Evolutionary conservation across 2,797 vertebrate genomes (phyloP).

Genomic region (Eptatretus atami): DNA sequence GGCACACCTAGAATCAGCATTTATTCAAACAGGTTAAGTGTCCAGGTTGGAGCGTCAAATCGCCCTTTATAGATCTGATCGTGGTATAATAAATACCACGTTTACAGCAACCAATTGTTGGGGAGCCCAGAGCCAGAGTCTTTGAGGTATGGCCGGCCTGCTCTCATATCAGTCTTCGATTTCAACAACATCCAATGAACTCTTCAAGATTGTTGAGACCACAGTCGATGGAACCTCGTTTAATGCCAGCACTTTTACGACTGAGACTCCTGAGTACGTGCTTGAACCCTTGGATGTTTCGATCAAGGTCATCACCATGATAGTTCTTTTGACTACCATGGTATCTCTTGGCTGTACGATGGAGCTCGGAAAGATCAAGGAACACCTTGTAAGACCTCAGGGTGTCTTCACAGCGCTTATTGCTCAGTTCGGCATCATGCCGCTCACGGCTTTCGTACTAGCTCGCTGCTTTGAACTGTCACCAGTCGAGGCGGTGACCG

Average conservation of each 20-base stretch:
- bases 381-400: constrained; percentile 25
- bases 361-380: constrained; percentile 34
- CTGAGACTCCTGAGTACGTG: background rate
- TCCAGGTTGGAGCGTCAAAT: too few relatives aligned
- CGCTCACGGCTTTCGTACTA: constrained; percentile 25
- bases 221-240: too few relatives aligned
- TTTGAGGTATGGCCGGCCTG: too few relatives aligned
- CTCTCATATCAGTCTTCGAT: too few relatives aligned
- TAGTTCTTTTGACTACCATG: constrained; percentile 23
- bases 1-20: too few relatives aligned
- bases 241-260: background rate
- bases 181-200: too few relatives aligned
- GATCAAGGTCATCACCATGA: constrained; percentile 13
- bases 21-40: too few relatives aligned
- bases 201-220: too few relatives aligned
- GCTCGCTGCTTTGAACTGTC: constrained; percentile 22
- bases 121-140: too few relatives aligned
- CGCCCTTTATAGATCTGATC: too few relatives aligned
- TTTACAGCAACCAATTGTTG: too few relatives aligned
- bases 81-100: too few relatives aligned
- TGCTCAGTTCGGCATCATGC: constrained; percentile 43
- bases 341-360: constrained; percentile 32
- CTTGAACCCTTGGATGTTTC: constrained; percentile 12
- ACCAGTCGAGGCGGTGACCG: constrained; percentile 20
- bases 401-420: constrained; percentile 23